Percentiles rank a stretch among this genome's conserved stretches.
Conservation (phyloP, 2,888 invertebrate genomes). For the Cryptus viduatorius region DNA sequence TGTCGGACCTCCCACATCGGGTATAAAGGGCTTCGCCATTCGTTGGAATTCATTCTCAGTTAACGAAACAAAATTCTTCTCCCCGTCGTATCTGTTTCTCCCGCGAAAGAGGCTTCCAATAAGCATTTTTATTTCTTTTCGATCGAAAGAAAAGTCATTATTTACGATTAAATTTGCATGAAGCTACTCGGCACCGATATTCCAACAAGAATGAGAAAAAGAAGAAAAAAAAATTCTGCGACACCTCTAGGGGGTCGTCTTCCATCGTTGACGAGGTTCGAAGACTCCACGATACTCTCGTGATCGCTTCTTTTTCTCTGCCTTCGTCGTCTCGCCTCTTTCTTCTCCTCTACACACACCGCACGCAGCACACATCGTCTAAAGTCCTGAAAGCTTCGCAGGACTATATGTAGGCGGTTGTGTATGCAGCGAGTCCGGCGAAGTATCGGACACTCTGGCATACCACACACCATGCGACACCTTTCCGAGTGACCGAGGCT, state of each 20-base stretch:
- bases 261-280: slow-evolving; percentile 36
- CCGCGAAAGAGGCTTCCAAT: background rate
- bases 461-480: slow-evolving; percentile 85
- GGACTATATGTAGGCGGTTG: slow-evolving; percentile 44
- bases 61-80: slow-evolving; percentile 21
- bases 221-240: slow-evolving; percentile 2
- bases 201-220: slow-evolving; percentile 12
- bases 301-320: slow-evolving; percentile 43
- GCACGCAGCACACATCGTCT: slow-evolving; percentile 35
- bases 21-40: slow-evolving; percentile 60
- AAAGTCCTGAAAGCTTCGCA: slow-evolving; percentile 55
- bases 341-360: slow-evolving; percentile 19
- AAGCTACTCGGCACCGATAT: slow-evolving; percentile 3
- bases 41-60: slow-evolving; percentile 11
- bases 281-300: slow-evolving; percentile 30
- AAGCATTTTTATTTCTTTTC: background rate
- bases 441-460: slow-evolving; percentile 77
- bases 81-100: background rate
- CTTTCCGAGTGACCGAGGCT: slow-evolving; percentile 78
- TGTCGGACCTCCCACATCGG: slow-evolving; percentile 71
- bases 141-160: background rate
- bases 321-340: slow-evolving; percentile 12
- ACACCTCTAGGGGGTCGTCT: slow-evolving; percentile 45
- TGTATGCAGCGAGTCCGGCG: slow-evolving; percentile 42
- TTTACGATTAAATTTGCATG: slow-evolving; percentile 14